Evolutionary conservation across 2,797 vertebrate species (phyloP), one percentile per base, ranked within the genome.

Genomic region (Atherinosoma microstoma): DNA sequence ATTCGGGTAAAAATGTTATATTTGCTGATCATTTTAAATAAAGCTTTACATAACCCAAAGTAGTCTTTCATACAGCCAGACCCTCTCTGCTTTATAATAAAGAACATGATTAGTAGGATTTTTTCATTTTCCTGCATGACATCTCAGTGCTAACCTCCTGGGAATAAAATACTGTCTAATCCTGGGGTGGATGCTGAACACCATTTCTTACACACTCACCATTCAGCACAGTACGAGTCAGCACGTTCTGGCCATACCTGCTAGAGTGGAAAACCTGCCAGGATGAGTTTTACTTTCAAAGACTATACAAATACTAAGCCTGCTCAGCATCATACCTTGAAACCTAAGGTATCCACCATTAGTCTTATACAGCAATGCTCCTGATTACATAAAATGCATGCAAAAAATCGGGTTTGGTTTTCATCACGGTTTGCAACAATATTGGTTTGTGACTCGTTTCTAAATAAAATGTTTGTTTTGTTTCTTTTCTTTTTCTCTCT

Each of bases 201-300:
- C 11, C 2, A 30, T n/a, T 47, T 51, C 22, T 38, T 35, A 4
- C 59, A 42, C 20, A 4, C 60, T 20, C 4, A 5, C 7, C 29
- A 45, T 45, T 32, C 34, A 78, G 3, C 10, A 15, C 1, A 18
- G 42, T 24, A 36, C 75, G 73, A 88, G 59, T 87, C 76, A 81
- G 82, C 79, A 78, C 27, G 22, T 82, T 80, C 63, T 70, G 51
- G 49, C 10, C 6, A 75, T 68, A 79, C 82, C 68, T 78, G 73
- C 58, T 4, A 4, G 13, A 74, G 75, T 13, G 60, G 49, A 57
- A 66, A 83, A 78, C 76, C 68, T 79, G 69, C 47, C 45, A 3
- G 35, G 68, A 70, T 35, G 36, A 61, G 12, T 74, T 49, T 60
- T n/a, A 16, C 12, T 65, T 69, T 69, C 61, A 63, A 35, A 61